Evolutionary conservation across 2,888 invertebrate genomes (phyloP).

Genomic region (Folsomia candida): DNA sequence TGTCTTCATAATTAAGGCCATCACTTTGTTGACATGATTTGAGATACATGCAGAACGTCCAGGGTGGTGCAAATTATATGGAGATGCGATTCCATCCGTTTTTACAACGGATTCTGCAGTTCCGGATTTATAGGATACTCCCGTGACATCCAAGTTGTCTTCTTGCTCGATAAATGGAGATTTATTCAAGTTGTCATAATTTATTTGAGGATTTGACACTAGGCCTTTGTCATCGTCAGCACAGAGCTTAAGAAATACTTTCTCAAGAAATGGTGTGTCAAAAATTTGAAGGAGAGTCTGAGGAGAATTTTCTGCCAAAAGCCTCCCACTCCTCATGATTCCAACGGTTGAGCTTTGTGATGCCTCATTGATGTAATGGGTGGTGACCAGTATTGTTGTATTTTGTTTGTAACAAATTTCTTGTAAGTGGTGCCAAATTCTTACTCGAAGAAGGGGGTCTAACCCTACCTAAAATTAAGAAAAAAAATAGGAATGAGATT

Average conservation of each 20-base stretch:
- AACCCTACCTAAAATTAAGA: too few species aligned
- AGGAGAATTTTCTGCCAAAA: neutral
- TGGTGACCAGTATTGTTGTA: constrained; percentile 91
- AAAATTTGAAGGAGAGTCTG: neutral
- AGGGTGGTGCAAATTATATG: too few species aligned
- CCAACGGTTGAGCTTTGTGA: constrained; percentile 81
- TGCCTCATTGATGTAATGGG: constrained; percentile 95
- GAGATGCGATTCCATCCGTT: too few species aligned
- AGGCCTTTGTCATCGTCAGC: neutral
- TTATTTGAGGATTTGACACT: neutral
- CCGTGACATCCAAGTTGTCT: too few species aligned
- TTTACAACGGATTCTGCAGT: neutral
- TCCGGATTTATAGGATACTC: neutral
- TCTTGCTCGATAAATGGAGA: neutral
- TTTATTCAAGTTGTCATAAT: neutral
- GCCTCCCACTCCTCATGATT: neutral
- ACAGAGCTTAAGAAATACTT: neutral
- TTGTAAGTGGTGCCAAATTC: constrained; percentile 91
- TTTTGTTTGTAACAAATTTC: constrained; percentile 84
- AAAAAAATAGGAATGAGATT: too few species aligned
- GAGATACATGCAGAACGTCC: neutral
- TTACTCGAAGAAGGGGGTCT: constrained; percentile 8
- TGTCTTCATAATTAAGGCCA: neutral
- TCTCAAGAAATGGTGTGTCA: neutral
- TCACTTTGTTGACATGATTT: neutral